Evolutionary conservation across 2,113 vertebrate species (phyloP), one percentile per base, ranked within the genome.

Genomic region (Sorex araneus): DNA sequence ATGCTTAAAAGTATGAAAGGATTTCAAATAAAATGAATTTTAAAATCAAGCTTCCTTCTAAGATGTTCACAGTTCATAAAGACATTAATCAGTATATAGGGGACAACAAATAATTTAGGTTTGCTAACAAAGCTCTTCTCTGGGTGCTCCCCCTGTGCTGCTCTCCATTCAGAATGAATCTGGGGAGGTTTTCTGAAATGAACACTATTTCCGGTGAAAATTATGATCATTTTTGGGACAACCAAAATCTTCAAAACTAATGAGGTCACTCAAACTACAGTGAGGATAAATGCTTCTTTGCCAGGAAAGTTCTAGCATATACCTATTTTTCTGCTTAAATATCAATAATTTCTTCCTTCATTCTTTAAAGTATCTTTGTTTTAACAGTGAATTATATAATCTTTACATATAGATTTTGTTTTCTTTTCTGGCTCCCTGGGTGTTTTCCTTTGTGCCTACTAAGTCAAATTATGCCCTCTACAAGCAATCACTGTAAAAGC

Each of bases 11-110:
- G 85, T 71, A 89, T 94, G 92, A 94, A 94, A 97, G 71, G 86
- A 97, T 95, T 98, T 97, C 54, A 96, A 94, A 92, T 91, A 95
- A 97, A 97, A 87, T 36, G 63, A 90, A 87, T 96, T 97, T 95
- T 84, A 93, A 94, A 93, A 94, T 76, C 75, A 76, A 92, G 79
- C 76, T 73, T 78, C 66, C 75, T 67, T 93, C 77, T 89, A 60
- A 78, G 91, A 91, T 90, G 71, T 21, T 87, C 57, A 50, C 1
- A 79, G 45, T 84, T 79, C 89, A 95, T 94, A 34, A 94, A 96
- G 79, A 90, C 7, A 86, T 25, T 43, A 83, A 28, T 25, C 18
- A 76, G 9, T 8, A 57, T 32, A 54, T 19, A 64, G 40, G 32
- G 67, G 12, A 90, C 3, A 95, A 83, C 11, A 90, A 78, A 71